Conservation (phyloP, 2,888 invertebrate species). For the Melikaiella ostensackeni region DNA sequence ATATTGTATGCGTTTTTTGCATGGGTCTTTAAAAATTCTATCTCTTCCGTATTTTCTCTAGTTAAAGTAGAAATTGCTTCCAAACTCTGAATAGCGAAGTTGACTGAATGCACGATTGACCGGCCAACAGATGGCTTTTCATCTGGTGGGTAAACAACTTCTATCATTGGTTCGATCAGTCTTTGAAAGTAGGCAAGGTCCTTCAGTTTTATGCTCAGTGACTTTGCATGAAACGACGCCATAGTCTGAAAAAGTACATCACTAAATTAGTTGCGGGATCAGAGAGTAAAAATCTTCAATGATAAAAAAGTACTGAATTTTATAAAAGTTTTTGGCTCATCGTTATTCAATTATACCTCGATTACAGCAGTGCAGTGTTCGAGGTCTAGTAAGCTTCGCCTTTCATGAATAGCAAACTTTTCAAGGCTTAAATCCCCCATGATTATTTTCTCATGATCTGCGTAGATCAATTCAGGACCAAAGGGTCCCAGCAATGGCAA, state of each 20-base stretch:
- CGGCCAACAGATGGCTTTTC: slow-evolving; percentile 50
- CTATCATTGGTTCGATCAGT: slow-evolving; percentile 57
- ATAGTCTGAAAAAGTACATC: slow-evolving; percentile 56
- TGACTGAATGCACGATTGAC: slow-evolving; percentile 50
- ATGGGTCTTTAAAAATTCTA: slow-evolving; percentile 49
- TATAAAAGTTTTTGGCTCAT: no score
- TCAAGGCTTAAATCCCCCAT: slow-evolving; percentile 62
- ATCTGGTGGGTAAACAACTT: slow-evolving; percentile 58
- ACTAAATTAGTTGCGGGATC: neutral
- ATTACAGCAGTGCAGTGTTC: slow-evolving; percentile 60
- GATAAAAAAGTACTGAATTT: no score
- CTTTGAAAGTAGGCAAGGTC: slow-evolving; percentile 52
- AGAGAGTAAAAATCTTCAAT: neutral
- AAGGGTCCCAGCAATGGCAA: slow-evolving; percentile 54
- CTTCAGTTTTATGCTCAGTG: slow-evolving; percentile 58
- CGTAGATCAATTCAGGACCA: slow-evolving; percentile 59
- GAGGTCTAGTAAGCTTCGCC: slow-evolving; percentile 59
- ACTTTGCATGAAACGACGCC: slow-evolving; percentile 64
- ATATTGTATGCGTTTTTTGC: slow-evolving; percentile 40
- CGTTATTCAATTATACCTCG: slow-evolving; percentile 49
- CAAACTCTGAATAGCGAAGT: slow-evolving; percentile 52
- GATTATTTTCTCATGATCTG: slow-evolving; percentile 57
- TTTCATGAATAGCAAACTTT: slow-evolving; percentile 58
- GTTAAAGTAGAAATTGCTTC: slow-evolving; percentile 51
- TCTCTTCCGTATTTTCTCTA: slow-evolving; percentile 45